Evolutionary conservation across 2,888 invertebrate genomes (phyloP).

Genomic region (Clusia tigrina): DNA sequence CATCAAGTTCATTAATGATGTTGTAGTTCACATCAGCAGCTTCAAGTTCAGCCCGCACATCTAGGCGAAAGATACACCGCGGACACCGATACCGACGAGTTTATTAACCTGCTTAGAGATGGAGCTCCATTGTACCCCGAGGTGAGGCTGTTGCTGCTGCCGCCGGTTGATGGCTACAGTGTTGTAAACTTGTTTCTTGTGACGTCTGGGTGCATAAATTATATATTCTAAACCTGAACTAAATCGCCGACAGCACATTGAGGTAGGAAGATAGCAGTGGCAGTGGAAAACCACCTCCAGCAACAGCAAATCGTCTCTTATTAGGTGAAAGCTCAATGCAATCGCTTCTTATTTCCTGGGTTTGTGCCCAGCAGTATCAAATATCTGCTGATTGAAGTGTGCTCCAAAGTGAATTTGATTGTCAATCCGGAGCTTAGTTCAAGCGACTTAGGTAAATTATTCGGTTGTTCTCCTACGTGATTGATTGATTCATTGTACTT

Average conservation of each 20-base stretch:
- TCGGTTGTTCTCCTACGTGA: not conserved
- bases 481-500: not conserved
- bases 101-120: conserved; percentile 14
- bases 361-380: too few species aligned
- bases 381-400: too few species aligned
- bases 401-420: too few species aligned
- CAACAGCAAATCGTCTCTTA: conserved; percentile 11
- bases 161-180: not conserved
- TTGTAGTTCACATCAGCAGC: conserved; percentile 4
- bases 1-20: conserved; percentile 5
- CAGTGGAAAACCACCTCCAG: not conserved
- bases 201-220: conserved; percentile 16
- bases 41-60: conserved; percentile 14
- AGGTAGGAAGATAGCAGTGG: not conserved
- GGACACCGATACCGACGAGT: conserved; percentile 9
- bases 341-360: conserved; percentile 24
- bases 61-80: not conserved
- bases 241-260: not conserved
- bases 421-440: too few species aligned
- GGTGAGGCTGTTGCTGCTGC: not conserved
- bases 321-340: conserved; percentile 39
- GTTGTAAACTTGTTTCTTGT: conserved; percentile 10
- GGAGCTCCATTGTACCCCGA: too few species aligned
- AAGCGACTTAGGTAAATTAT: too few species aligned
- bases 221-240: conserved; percentile 14